Evolutionary conservation across 2,888 invertebrate genomes (phyloP).

Genomic region (Ophonus ardosiacus): DNA sequence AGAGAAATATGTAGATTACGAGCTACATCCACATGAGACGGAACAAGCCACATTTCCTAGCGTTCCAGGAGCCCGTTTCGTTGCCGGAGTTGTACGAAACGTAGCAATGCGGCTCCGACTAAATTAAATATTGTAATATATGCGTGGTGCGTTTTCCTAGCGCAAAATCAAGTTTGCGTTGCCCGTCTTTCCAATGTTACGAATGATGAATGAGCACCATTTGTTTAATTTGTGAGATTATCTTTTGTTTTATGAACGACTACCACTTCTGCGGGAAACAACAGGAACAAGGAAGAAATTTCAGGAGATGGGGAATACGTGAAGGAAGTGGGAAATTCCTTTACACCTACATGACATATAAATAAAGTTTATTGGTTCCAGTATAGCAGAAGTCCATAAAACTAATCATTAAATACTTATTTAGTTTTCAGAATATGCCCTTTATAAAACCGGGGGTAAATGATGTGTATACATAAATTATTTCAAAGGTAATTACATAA

Average conservation of each 20-base stretch:
- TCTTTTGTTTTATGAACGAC: slow-evolving; percentile 56
- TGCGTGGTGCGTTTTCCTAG: slow-evolving; percentile 59
- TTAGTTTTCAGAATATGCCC: too few species aligned
- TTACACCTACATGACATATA: neutral
- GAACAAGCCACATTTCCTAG: neutral
- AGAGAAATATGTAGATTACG: neutral
- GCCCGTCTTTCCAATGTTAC: slow-evolving; percentile 55
- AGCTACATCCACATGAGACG: neutral
- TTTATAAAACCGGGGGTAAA: too few species aligned
- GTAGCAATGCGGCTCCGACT: slow-evolving; percentile 52
- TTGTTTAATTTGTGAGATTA: slow-evolving; percentile 57
- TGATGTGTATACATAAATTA: too few species aligned
- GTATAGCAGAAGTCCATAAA: too few species aligned
- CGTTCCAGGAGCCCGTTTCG: neutral
- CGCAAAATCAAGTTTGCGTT: slow-evolving; percentile 60
- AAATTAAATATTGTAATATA: slow-evolving; percentile 64
- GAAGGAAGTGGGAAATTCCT: neutral
- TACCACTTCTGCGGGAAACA: neutral
- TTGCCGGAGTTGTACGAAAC: neutral
- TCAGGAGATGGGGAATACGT: neutral
- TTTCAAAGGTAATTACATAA: too few species aligned
- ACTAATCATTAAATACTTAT: too few species aligned
- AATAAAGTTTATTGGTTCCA: neutral
- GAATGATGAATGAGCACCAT: slow-evolving; percentile 58
- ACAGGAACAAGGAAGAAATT: slow-evolving; percentile 7